Conservation (phyloP, 2,113 vertebrate species). For the Vulpes vulpes region DNA sequence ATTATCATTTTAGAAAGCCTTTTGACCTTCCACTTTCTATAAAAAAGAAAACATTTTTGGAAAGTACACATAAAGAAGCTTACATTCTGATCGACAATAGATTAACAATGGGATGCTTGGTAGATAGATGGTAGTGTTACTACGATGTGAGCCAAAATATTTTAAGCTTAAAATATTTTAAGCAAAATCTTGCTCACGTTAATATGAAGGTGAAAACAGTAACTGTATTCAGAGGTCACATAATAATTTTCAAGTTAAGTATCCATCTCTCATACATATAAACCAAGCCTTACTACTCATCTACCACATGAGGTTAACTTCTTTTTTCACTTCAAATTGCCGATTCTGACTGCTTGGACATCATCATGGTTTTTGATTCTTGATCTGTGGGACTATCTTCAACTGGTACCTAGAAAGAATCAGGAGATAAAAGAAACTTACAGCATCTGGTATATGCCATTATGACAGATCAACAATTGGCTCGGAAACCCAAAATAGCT, state of each 20-base stretch:
- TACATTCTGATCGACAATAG: not conserved
- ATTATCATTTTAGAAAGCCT: not conserved
- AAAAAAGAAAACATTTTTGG: slow-evolving; percentile 28
- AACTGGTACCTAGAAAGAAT: slow-evolving; percentile 84
- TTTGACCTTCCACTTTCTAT: not conserved
- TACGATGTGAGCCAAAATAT: not conserved
- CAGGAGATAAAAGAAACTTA: slow-evolving; percentile 15
- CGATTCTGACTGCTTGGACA: slow-evolving; percentile 79
- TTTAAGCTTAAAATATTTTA: slow-evolving; percentile 18
- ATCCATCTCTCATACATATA: not conserved
- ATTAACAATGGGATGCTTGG: not conserved
- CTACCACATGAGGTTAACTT: not conserved
- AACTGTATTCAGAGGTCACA: slow-evolving; percentile 50
- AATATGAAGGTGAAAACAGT: slow-evolving; percentile 14
- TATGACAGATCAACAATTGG: not conserved
- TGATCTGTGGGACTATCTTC: slow-evolving; percentile 85
- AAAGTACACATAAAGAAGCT: slow-evolving; percentile 18
- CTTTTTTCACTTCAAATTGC: slow-evolving; percentile 75
- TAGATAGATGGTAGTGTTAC: slow-evolving; percentile 53
- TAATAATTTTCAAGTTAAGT: slow-evolving; percentile 47
- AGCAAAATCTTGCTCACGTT: slow-evolving; percentile 60
- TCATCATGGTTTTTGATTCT: slow-evolving; percentile 72
- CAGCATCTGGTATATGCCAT: not conserved
- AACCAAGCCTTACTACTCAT: not conserved
- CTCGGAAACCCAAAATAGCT: not conserved